Percentiles rank a stretch among this genome's conserved stretches.
Conservation (phyloP, 2,888 invertebrate genomes). For the Luperina nickerlii region DNA sequence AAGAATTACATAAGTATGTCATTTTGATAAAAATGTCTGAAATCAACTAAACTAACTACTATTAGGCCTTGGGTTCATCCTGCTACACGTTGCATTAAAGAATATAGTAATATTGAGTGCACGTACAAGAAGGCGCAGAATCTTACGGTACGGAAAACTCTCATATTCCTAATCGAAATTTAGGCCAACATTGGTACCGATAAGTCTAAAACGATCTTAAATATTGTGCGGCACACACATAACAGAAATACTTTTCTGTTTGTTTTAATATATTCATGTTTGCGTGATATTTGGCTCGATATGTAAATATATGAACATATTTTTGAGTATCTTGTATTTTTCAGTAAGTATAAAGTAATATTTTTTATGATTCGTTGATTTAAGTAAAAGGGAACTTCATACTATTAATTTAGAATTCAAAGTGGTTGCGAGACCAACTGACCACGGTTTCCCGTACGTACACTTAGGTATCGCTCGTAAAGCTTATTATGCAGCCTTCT, state of each 20-base stretch:
- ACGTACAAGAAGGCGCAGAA: conserved; percentile 6
- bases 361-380: neutral
- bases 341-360: neutral
- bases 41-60: neutral
- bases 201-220: conserved; percentile 30
- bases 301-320: conserved; percentile 30
- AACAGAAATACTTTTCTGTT: conserved; percentile 42
- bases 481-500: neutral
- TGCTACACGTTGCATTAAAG: neutral
- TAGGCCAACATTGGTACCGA: conserved; percentile 41
- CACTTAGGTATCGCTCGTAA: neutral
- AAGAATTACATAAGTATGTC: neutral
- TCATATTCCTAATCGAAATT: conserved; percentile 30
- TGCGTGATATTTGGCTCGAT: conserved; percentile 10
- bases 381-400: neutral
- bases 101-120: conserved; percentile 3
- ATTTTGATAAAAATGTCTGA: neutral
- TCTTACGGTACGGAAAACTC: conserved; percentile 15
- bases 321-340: neutral
- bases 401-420: neutral
- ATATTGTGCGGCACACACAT: conserved; percentile 27
- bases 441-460: neutral
- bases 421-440: neutral
- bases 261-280: conserved; percentile 49
- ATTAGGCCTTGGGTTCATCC: neutral